Base-by-base conservation (phyloP, 2,113 vertebrate species). In the Rissa tridactyla region DNA sequence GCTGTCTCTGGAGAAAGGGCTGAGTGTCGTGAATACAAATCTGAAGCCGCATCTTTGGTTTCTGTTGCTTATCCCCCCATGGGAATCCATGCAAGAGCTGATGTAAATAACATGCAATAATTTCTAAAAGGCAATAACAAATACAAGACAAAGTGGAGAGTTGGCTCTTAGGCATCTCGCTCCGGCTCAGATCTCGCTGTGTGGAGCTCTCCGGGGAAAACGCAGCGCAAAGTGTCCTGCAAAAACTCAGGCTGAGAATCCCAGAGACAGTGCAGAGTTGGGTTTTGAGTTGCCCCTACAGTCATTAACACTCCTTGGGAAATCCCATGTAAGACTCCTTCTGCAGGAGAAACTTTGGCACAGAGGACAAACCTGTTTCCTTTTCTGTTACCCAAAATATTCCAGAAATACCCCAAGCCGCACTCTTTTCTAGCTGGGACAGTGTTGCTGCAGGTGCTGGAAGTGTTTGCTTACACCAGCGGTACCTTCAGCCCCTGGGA, bases 1-100 rank as follows among this genome's bases (percentile, higher is more conserved):
- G 96, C 42, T 4, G 2, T 76, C 82, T 73, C 80, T 55, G 38
- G 78, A 89, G 85, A 68, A 88, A 20, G n/a, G 62, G 16, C 70
- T 15, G 40, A 60, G 34, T 26, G 27, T 68, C 9, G 1, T 66
- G 84, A 90, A 96, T 94, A 76, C 72, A 90, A 86, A 97, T 94
- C 88, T 30, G 52, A 83, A 46, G 47, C 55, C 0, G 8, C 13
- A 5, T 62, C 79, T 94, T 82, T 82, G 55, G 15, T 82, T 90
- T 78, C 54, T 58, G 9, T 58, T 69, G 40, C 42, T 69, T 62
- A 25, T 70, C 9, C 49, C 60, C 47, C 27, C 23, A 14, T 46
- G 81, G 82, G 92, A 95, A 80, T 42, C 65, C 16, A 15, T 25
- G 51, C 38, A 17, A 85, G 75, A 88, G 68, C 44, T 65, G 75